phyloP scores from a whole-genome alignment of 2,797 vertebrate genomes.

The Spinus pinus region DNA sequence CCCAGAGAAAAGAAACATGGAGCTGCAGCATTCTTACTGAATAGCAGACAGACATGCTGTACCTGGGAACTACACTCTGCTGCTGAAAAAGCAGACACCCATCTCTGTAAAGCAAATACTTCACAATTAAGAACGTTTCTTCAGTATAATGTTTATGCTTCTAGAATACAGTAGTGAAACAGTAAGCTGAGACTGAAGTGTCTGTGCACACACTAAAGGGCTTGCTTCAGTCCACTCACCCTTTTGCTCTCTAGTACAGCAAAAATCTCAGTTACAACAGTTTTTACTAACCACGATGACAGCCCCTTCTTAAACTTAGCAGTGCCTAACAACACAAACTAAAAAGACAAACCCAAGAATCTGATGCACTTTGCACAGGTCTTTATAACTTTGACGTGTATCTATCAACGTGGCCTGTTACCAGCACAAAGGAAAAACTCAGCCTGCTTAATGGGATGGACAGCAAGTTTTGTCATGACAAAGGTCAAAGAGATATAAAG shows the following conservation, averaged over 20 bases:
- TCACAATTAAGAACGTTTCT: not conserved
- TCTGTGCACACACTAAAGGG: rapidly evolving
- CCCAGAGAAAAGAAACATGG: not conserved
- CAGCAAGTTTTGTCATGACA: not conserved
- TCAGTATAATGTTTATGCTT: not conserved
- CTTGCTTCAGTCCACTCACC: not conserved
- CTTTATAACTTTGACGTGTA: not conserved
- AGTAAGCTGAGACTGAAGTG: not conserved
- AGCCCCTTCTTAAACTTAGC: not conserved
- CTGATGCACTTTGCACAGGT: not conserved
- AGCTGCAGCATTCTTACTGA: not conserved
- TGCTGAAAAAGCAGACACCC: not conserved
- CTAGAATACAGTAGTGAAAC: not conserved
- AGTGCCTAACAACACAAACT: not conserved
- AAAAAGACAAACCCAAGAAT: not conserved
- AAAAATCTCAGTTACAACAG: not conserved
- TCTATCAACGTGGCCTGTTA: not conserved
- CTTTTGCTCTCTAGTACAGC: not conserved
- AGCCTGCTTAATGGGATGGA: not conserved
- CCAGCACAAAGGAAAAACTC: not conserved
- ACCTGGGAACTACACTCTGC: not conserved
- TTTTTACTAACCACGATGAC: not conserved
- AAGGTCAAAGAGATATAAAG: not conserved
- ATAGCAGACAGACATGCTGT: not conserved
- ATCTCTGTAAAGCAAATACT: not conserved